These are phyloP conservation scores for Zhuqinia jingwanae DNA, from an alignment of 2,888 invertebrate species.

Conservation along the genomic window DNA sequence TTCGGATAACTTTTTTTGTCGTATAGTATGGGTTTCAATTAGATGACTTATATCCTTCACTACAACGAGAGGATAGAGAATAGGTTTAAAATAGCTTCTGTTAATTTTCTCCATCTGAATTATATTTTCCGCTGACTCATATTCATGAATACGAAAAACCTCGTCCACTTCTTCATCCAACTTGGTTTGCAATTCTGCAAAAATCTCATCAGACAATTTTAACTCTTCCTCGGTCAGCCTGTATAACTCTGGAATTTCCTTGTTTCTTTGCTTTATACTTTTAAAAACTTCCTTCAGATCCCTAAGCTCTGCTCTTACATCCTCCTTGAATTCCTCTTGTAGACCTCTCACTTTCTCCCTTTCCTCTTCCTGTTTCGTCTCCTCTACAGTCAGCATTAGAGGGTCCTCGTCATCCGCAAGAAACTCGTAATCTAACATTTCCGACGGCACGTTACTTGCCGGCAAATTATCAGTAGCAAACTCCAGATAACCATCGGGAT, in stretches of 20 bases:
- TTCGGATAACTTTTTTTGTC: slow-evolving; percentile 85
- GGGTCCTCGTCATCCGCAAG: slow-evolving; percentile 80
- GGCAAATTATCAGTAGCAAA: slow-evolving; percentile 56
- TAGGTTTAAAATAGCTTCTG: slow-evolving; percentile 85
- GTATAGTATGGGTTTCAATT: slow-evolving; percentile 83
- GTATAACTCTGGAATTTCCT: slow-evolving; percentile 84
- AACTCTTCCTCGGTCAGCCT: slow-evolving; percentile 84
- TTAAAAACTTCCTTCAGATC: slow-evolving; percentile 78
- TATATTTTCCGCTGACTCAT: slow-evolving; percentile 87
- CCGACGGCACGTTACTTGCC: slow-evolving; percentile 20
- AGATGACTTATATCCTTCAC: slow-evolving; percentile 83
- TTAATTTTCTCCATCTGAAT: slow-evolving; percentile 85
- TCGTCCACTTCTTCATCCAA: slow-evolving; percentile 85
- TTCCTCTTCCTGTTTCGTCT: slow-evolving; percentile 87
- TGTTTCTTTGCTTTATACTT: slow-evolving; percentile 82
- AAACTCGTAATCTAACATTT: slow-evolving; percentile 45
- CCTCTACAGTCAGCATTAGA: slow-evolving; percentile 83
- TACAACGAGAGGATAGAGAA: slow-evolving; percentile 86
- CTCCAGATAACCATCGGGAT: slow-evolving; percentile 81
- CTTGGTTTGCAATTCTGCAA: slow-evolving; percentile 83
- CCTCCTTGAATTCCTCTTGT: slow-evolving; percentile 85
- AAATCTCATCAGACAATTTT: slow-evolving; percentile 86
- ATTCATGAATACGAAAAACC: slow-evolving; percentile 86
- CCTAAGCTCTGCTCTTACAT: slow-evolving; percentile 82
- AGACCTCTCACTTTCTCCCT: slow-evolving; percentile 84